These are phyloP conservation scores for Haplochromis burtoni DNA, from an alignment of 2,113 vertebrate species.

Conservation along the genomic window DNA sequence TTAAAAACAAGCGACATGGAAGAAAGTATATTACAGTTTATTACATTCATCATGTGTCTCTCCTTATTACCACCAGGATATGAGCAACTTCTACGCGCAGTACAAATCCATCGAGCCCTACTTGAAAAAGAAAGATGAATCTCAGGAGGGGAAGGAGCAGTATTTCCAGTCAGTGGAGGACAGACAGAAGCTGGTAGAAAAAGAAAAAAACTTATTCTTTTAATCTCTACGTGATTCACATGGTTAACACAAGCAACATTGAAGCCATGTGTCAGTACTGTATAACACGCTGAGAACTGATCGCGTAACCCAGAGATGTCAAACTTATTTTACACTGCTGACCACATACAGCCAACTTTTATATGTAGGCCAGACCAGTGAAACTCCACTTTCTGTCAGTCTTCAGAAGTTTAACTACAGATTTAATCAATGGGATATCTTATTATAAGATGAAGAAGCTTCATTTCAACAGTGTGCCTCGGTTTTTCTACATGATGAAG, in stretches of 20 bases:
- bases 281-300: not conserved
- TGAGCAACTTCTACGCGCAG: constrained; percentile 95
- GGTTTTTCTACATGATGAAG: not conserved
- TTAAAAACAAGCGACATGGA: not conserved
- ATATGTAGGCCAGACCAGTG: not conserved
- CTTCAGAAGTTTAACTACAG: not conserved
- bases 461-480: not conserved
- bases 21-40: not conserved
- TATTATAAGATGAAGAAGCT: not conserved
- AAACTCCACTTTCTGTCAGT: not conserved
- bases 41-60: not conserved
- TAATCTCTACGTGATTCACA: not conserved
- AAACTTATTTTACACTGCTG: not conserved
- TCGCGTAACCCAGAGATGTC: not conserved
- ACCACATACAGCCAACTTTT: not conserved
- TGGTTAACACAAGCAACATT: not conserved
- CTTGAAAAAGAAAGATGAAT: constrained; percentile 88
- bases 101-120: constrained; percentile 95
- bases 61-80: constrained; percentile 69
- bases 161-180: constrained; percentile 89
- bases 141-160: constrained; percentile 81
- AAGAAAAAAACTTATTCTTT: not conserved
- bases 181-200: constrained; percentile 85
- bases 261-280: not conserved
- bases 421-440: not conserved